These are phyloP conservation scores for Centropyge bicolor DNA, from an alignment of 2,797 vertebrate species.

Conservation along the genomic window DNA sequence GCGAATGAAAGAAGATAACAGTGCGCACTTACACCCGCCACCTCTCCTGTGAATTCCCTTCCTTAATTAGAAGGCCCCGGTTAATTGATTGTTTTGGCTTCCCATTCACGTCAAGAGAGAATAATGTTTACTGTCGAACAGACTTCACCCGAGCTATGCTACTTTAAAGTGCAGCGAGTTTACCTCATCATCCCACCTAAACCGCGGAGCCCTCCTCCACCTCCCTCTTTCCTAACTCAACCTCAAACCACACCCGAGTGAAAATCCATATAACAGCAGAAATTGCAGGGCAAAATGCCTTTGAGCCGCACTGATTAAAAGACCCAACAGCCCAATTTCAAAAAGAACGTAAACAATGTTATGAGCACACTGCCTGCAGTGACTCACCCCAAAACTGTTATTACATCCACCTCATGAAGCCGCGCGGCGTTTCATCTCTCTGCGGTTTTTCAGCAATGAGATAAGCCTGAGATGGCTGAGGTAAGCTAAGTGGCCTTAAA, in stretches of 20 bases:
- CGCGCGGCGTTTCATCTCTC: slow-evolving; percentile 70
- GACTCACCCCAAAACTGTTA: slow-evolving; percentile 78
- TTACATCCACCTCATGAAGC: slow-evolving; percentile 75
- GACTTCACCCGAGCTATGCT: slow-evolving; percentile 49
- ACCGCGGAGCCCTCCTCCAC: slow-evolving; percentile 38
- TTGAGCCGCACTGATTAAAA: slow-evolving; percentile 81
- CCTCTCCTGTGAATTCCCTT: slow-evolving; percentile 54
- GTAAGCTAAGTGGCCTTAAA: slow-evolving; percentile 80
- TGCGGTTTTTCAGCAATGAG: slow-evolving; percentile 68
- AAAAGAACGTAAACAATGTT: slow-evolving; percentile 78
- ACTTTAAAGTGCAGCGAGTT: slow-evolving; percentile 62
- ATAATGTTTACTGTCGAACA: slow-evolving; percentile 63
- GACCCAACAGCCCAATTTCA: slow-evolving; percentile 76
- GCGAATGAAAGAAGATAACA: slow-evolving; percentile 35
- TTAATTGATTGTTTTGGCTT: slow-evolving; percentile 77
- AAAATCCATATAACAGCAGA: slow-evolving; percentile 79
- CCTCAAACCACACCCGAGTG: slow-evolving; percentile 75
- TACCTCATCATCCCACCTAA: slow-evolving; percentile 62
- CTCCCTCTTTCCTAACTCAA: slow-evolving; percentile 48
- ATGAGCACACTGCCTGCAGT: slow-evolving; percentile 73
- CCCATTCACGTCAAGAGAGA: slow-evolving; percentile 61
- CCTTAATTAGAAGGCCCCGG: slow-evolving; percentile 69
- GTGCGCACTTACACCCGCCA: slow-evolving; percentile 18
- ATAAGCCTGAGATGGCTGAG: slow-evolving; percentile 76
- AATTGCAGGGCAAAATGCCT: slow-evolving; percentile 80